Percentiles rank a stretch among this genome's conserved stretches.
Conservation (phyloP, 2,113 vertebrate genomes). For the Calyptommatus sinebrachiatus region DNA sequence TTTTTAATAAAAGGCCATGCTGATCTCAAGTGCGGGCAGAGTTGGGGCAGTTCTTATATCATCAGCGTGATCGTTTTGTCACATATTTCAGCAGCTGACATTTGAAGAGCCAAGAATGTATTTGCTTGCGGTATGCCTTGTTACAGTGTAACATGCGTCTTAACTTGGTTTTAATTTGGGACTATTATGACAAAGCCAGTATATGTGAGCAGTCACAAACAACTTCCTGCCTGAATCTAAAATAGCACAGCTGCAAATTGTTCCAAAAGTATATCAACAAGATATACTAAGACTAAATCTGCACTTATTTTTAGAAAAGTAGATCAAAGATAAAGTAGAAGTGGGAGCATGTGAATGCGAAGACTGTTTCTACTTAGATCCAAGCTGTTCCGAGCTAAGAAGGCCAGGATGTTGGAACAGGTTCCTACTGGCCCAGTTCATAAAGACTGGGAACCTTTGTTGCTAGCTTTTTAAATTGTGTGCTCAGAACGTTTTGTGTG, state of each 20-base stretch:
- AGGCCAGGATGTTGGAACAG: too few relatives aligned
- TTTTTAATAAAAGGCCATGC: background rate
- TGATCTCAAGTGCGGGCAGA: background rate
- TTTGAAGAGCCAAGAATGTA: background rate
- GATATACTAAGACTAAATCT: background rate
- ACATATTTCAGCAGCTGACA: background rate
- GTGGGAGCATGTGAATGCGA: too few relatives aligned
- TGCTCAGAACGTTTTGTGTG: too few relatives aligned
- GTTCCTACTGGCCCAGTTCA: too few relatives aligned
- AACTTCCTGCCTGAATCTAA: conserved; percentile 1
- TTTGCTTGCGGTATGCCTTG: background rate
- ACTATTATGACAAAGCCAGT: background rate
- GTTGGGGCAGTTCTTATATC: background rate
- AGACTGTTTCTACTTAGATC: too few relatives aligned
- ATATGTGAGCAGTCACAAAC: conserved; percentile 4
- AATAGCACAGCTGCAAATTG: background rate
- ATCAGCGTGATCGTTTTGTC: background rate
- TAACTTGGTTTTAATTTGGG: background rate
- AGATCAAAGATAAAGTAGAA: too few relatives aligned
- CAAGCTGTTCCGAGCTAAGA: too few relatives aligned
- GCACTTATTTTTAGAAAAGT: too few relatives aligned
- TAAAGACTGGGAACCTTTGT: too few relatives aligned
- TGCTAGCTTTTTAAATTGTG: too few relatives aligned
- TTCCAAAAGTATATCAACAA: background rate
- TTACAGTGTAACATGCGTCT: background rate